Conservation (phyloP, 2,888 invertebrate genomes). For the Nemotelus pantherinus region DNA sequence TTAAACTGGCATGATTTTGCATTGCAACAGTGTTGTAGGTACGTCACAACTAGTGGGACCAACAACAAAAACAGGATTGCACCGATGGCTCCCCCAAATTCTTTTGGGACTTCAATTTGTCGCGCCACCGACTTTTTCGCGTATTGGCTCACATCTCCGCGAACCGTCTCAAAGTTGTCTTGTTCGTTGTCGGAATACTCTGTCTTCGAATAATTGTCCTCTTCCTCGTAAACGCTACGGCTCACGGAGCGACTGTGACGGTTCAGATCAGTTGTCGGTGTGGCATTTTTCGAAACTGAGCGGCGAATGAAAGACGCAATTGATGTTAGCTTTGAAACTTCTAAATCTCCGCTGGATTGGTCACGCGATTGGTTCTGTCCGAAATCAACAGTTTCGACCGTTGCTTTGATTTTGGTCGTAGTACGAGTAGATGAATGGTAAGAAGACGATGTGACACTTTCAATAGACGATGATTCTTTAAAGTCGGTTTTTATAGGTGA, state of each 20-base stretch:
- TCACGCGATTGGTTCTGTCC: slow-evolving; percentile 54
- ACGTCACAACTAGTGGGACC: slow-evolving; percentile 57
- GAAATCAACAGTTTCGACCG: slow-evolving; percentile 55
- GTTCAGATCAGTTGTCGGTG: slow-evolving; percentile 48
- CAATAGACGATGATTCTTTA: slow-evolving; percentile 40
- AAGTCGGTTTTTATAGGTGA: slow-evolving; percentile 53
- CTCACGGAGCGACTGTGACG: slow-evolving; percentile 57
- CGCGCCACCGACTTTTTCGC: slow-evolving; percentile 51
- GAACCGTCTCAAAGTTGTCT: slow-evolving; percentile 40
- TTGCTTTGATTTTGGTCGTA: slow-evolving; percentile 53
- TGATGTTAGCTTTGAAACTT: slow-evolving; percentile 59
- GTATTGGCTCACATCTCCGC: slow-evolving; percentile 50
- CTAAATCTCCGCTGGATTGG: slow-evolving; percentile 52
- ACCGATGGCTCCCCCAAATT: slow-evolving; percentile 61
- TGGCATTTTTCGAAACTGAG: slow-evolving; percentile 59
- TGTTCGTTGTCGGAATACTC: slow-evolving; percentile 57
- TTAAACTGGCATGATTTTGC: slow-evolving; percentile 55
- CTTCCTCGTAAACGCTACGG: slow-evolving; percentile 61
- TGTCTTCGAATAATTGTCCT: slow-evolving; percentile 60
- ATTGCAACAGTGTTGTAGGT: slow-evolving; percentile 60
- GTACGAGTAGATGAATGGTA: slow-evolving; percentile 58
- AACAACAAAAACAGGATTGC: slow-evolving; percentile 55
- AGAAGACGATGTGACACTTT: slow-evolving; percentile 54
- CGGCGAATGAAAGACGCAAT: slow-evolving; percentile 57
- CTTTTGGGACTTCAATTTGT: slow-evolving; percentile 55